Base-by-base conservation (phyloP, 2,113 vertebrate genomes). In the Dasyurus viverrinus region DNA sequence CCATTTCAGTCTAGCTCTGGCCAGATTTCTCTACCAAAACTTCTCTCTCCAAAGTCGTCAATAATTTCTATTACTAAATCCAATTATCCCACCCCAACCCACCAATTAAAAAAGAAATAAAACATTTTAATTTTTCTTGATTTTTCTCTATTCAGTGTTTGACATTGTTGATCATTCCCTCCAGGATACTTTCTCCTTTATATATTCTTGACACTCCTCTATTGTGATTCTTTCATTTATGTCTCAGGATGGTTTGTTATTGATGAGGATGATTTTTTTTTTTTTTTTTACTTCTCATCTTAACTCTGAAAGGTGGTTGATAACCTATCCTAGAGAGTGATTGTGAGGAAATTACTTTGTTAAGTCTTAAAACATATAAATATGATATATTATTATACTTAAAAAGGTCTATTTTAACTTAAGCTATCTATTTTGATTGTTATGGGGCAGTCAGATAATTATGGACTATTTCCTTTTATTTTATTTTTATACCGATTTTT, bases 401-500 rank as follows among this genome's bases (percentile, higher is more conserved):
- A 48, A 68, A 14, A 19, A 93, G 55, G 54, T 27, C 55, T 47
- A 57, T 93, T 95, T 94, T 93, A 19, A 92, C 25, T 27, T 23
- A 3, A 53, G 0, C 10, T 46, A 52, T 92, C 22, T 46, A 52
- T 91, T 91, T 42, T 46, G 53, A 76, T 52, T 92, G 96, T 96
- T 91, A 48, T 89, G 84, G 6, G 68, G 36, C n/a, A 42, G 53
- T 54, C 92, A 54, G 90, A 90, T 92, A 93, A 60, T 90, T 30
- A 30, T 60, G 90, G 92, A 89, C 94, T 95, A 53, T 53, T 9
- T 90, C 94, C 94, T 96, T 84, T 97, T 94, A 47, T 48, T 48
- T 48, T 54, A 90, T 93, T 89, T 89, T n/a, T 36, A 90, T 19
- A 89, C 84, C 23, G 97, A 84, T 95, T 96, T 48, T 57, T 91